These are phyloP conservation scores for Megalurothrips usitatus DNA, from an alignment of 2,888 invertebrate species.

Conservation along the genomic window DNA sequence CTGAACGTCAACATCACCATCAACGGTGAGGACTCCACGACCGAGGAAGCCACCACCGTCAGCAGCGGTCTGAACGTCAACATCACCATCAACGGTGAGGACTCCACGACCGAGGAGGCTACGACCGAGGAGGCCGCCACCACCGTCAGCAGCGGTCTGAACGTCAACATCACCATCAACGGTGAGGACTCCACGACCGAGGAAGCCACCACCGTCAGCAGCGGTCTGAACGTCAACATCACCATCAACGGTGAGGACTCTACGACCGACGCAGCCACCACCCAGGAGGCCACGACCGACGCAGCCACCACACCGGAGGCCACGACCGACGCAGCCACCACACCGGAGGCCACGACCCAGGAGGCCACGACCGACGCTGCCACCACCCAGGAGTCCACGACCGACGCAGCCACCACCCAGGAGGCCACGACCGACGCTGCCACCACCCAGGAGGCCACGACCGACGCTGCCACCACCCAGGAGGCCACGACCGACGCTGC, in stretches of 20 bases:
- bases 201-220: not conserved
- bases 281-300: not conserved
- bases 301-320: not conserved
- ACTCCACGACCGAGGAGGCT: not conserved
- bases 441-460: too few relatives aligned
- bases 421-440: not conserved
- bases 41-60: not conserved
- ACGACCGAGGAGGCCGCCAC: not conserved
- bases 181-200: not conserved
- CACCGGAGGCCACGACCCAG: not conserved
- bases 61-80: not conserved
- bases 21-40: not conserved
- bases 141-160: not conserved
- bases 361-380: not conserved
- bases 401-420: not conserved
- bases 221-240: not conserved
- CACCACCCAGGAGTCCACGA: not conserved
- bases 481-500: not conserved
- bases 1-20: not conserved
- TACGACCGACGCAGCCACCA: not conserved
- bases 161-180: not conserved
- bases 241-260: not conserved
- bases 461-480: not conserved
- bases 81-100: not conserved
- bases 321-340: not conserved